Percentiles rank a stretch among this genome's conserved stretches.
Evolutionary conservation across 2,888 invertebrate species (phyloP).

Genomic region (Tuta absoluta): DNA sequence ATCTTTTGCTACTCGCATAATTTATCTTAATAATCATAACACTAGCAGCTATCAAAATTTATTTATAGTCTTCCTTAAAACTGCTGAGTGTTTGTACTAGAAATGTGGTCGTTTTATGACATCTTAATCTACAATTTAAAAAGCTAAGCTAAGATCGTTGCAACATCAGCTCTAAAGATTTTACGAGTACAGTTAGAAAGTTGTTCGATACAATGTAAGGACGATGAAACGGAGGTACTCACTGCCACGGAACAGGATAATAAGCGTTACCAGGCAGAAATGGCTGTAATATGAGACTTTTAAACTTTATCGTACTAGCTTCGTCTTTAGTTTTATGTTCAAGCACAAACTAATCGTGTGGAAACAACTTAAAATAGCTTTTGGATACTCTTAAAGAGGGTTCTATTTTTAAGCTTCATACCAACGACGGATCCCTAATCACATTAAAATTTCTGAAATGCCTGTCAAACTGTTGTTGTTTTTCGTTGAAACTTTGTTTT

Average conservation of each 20-base stretch:
- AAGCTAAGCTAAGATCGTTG: not conserved
- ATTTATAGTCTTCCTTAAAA: too few relatives aligned
- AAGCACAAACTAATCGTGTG: slow-evolving; percentile 3
- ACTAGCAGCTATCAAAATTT: too few relatives aligned
- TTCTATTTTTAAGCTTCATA: not conserved
- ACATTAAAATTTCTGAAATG: too few relatives aligned
- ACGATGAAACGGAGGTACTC: not conserved
- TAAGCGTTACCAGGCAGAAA: slow-evolving; percentile 15
- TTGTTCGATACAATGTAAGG: slow-evolving; percentile 12
- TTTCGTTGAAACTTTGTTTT: not conserved
- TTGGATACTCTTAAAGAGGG: too few relatives aligned
- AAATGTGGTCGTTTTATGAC: not conserved
- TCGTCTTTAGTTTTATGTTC: slow-evolving; percentile 8
- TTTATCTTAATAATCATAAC: too few relatives aligned
- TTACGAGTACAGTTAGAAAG: slow-evolving; percentile 12
- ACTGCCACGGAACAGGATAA: slow-evolving; percentile 10
- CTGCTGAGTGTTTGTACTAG: not conserved
- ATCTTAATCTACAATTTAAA: not conserved
- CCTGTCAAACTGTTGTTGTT: not conserved
- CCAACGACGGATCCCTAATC: not conserved
- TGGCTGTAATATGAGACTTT: slow-evolving; percentile 6
- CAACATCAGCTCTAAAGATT: slow-evolving; percentile 4
- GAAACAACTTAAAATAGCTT: not conserved
- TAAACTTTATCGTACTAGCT: slow-evolving; percentile 15
- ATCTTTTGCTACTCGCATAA: too few relatives aligned